phyloP scores from a whole-genome alignment of 2,797 vertebrate species.

The Pristis pectinata region DNA sequence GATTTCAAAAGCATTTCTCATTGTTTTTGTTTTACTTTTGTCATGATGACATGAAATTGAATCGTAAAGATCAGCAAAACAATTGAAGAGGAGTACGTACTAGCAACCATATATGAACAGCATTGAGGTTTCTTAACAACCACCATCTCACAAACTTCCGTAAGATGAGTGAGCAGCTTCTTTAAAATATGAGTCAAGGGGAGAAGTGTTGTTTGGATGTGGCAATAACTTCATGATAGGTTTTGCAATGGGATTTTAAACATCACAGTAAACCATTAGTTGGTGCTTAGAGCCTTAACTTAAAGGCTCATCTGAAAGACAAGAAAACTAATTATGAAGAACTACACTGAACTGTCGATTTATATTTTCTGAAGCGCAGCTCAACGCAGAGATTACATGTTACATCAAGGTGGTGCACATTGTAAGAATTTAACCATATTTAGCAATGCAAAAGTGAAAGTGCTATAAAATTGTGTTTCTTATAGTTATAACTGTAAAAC shows the following conservation, averaged over 20 bases:
- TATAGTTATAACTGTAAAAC: background rate
- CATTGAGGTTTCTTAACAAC: background rate
- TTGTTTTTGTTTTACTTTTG: background rate
- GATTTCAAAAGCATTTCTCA: background rate
- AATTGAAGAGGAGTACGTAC: background rate
- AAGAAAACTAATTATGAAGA: background rate
- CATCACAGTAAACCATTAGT: background rate
- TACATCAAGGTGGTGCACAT: background rate
- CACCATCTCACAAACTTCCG: background rate
- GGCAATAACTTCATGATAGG: background rate
- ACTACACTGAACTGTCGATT: background rate
- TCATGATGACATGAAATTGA: background rate
- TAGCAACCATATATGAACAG: background rate
- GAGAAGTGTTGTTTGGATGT: background rate
- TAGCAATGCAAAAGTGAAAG: background rate
- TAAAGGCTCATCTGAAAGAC: background rate
- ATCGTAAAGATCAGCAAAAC: background rate
- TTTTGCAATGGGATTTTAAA: background rate
- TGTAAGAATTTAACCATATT: background rate
- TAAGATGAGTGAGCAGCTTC: background rate
- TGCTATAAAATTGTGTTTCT: background rate
- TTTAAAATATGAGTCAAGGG: background rate
- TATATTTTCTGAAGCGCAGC: background rate
- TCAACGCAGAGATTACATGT: background rate
- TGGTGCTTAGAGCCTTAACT: background rate